Conservation (phyloP, 2,888 invertebrate species). For the Drosophila cognata region DNA sequence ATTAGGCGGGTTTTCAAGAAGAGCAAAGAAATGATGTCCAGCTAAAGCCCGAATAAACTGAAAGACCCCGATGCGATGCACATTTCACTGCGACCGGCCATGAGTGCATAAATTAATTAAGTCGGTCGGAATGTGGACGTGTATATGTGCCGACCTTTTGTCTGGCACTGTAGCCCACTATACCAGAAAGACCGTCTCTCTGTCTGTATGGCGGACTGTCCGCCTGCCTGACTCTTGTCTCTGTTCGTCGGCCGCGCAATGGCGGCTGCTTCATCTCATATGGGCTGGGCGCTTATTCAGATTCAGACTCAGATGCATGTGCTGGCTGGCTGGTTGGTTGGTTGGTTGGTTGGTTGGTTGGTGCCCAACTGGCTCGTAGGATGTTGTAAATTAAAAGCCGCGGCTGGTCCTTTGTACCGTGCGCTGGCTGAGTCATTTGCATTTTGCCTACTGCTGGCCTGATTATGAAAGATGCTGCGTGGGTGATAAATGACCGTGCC, state of each 20-base stretch:
- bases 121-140: slow-evolving; percentile 79
- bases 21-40: slow-evolving; percentile 73
- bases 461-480: slow-evolving; percentile 85
- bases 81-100: slow-evolving; percentile 64
- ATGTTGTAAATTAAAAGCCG: slow-evolving; percentile 83
- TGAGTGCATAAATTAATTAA: slow-evolving; percentile 84
- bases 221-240: slow-evolving; percentile 14
- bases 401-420: slow-evolving; percentile 75
- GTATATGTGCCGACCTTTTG: slow-evolving; percentile 83
- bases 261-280: slow-evolving; percentile 31
- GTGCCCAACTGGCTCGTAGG: slow-evolving; percentile 67
- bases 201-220: slow-evolving; percentile 14
- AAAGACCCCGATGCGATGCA: slow-evolving; percentile 50
- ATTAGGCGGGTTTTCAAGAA: slow-evolving; percentile 83
- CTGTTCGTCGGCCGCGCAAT: slow-evolving; percentile 38
- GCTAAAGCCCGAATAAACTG: slow-evolving; percentile 64
- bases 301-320: slow-evolving; percentile 41
- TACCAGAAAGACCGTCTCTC: slow-evolving; percentile 11
- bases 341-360: slow-evolving; percentile 21
- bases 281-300: slow-evolving; percentile 42
- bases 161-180: slow-evolving; percentile 77
- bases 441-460: slow-evolving; percentile 79
- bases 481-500: slow-evolving; percentile 83
- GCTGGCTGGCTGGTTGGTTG: slow-evolving; percentile 9
- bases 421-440: slow-evolving; percentile 80